Percentiles rank a stretch among this genome's conserved stretches.
Evolutionary conservation across 2,113 vertebrate genomes (phyloP).

Genomic region (Anhinga anhinga): DNA sequence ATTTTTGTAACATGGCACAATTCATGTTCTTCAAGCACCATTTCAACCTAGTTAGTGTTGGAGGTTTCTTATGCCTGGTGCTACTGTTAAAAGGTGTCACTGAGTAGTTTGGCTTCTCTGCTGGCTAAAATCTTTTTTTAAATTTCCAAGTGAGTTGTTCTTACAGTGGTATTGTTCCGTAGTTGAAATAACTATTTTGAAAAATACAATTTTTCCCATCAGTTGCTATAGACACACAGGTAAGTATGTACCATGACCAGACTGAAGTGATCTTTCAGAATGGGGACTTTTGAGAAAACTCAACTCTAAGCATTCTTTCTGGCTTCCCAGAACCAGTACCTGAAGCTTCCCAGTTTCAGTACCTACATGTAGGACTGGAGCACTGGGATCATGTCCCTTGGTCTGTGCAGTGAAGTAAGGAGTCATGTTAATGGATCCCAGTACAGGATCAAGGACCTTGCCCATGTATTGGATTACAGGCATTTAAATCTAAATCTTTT

Average conservation of each 20-base stretch:
- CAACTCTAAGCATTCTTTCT: neutral
- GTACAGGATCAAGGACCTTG: neutral
- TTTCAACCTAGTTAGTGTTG: neutral
- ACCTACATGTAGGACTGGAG: neutral
- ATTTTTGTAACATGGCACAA: neutral
- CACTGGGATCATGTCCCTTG: neutral
- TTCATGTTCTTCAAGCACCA: neutral
- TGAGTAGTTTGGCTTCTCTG: neutral
- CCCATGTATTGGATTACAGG: neutral
- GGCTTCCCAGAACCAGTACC: neutral
- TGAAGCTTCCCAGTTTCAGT: neutral
- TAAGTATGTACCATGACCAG: neutral
- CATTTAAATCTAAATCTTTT: conserved; percentile 13
- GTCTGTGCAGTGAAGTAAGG: neutral
- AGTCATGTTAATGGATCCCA: neutral
- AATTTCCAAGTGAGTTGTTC: neutral
- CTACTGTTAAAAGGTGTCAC: neutral
- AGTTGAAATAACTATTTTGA: neutral
- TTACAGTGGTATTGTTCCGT: neutral
- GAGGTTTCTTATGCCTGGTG: neutral
- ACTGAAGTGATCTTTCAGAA: neutral
- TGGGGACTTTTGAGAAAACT: neutral
- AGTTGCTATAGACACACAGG: neutral
- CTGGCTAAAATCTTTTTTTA: neutral
- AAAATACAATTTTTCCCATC: accelerated